Evolutionary conservation across 2,797 vertebrate genomes (phyloP).

Genomic region (Glossophaga mutica): DNA sequence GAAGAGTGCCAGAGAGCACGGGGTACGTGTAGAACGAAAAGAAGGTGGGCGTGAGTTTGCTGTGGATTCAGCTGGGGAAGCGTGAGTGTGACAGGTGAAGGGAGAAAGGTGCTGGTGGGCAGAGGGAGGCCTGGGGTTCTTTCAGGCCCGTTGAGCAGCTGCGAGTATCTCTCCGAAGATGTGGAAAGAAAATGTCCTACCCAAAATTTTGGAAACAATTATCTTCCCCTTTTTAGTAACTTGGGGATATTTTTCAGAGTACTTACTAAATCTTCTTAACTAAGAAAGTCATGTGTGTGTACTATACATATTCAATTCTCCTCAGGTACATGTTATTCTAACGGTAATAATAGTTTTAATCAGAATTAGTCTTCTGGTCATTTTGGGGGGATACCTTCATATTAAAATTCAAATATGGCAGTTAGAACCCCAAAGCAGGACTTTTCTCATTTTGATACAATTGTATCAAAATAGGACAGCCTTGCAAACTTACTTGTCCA

Average conservation of each 20-base stretch:
- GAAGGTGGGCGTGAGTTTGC: not conserved
- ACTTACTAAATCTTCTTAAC: not conserved
- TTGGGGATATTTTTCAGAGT: not conserved
- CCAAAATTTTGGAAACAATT: not conserved
- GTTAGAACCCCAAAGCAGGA: not conserved
- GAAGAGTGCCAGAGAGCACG: not conserved
- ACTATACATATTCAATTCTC: not conserved
- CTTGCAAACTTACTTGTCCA: not conserved
- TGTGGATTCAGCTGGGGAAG: not conserved
- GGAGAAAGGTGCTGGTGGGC: not conserved
- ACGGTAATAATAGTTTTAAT: conserved; percentile 29
- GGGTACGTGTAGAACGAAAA: not conserved
- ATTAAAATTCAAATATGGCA: not conserved
- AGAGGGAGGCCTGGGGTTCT: not conserved
- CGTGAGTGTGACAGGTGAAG: not conserved
- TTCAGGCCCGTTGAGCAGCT: not conserved
- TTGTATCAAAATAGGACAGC: not conserved
- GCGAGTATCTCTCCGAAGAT: not conserved
- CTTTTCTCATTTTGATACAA: conserved; percentile 30
- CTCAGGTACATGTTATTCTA: not conserved
- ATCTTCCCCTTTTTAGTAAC: not conserved
- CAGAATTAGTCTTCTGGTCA: not conserved
- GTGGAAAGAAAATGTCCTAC: conserved; percentile 16
- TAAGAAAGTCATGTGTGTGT: not conserved
- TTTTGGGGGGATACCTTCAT: not conserved